phyloP scores from a whole-genome alignment of 2,113 vertebrate species.

The Trinectes maculatus region DNA sequence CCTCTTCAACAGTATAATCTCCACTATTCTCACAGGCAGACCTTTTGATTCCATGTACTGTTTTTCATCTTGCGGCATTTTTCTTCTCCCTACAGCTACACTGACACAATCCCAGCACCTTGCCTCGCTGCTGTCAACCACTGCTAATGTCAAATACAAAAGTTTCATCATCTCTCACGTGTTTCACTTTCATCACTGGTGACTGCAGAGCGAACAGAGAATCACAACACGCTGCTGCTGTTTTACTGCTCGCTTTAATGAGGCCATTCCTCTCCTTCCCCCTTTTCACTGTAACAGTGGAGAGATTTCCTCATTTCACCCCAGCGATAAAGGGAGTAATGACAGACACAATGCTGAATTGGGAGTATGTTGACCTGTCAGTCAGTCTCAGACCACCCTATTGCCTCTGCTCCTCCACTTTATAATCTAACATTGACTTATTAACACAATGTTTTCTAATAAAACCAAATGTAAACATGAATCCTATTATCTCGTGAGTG shows the following conservation, averaged over 20 bases:
- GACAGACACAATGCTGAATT: constrained; percentile 19
- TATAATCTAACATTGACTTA: too few relatives aligned
- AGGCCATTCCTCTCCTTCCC: constrained; percentile 43
- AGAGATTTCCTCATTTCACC: constrained; percentile 58
- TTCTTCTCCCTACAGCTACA: constrained; percentile 4
- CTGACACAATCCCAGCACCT: not conserved
- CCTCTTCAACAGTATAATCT: not conserved
- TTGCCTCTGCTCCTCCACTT: constrained; percentile 12
- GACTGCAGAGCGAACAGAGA: constrained; percentile 30
- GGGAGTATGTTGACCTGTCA: constrained; percentile 1
- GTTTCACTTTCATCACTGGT: constrained; percentile 60
- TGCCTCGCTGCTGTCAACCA: not conserved
- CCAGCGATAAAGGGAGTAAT: constrained; percentile 1
- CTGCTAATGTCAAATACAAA: constrained; percentile 1
- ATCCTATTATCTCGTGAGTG: too few relatives aligned
- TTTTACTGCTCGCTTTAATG: constrained; percentile 41
- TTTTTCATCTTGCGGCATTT: constrained; percentile 20
- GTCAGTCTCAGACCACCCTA: constrained; percentile 4
- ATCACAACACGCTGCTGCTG: constrained; percentile 17
- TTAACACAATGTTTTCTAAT: too few relatives aligned
- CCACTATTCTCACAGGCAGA: not conserved
- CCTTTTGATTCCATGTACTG: constrained; percentile 9
- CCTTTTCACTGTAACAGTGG: constrained; percentile 33
- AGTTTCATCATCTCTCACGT: constrained; percentile 58
- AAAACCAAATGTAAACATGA: too few relatives aligned